Conservation (phyloP, 2,797 vertebrate species). For the Danionella dracula region DNA sequence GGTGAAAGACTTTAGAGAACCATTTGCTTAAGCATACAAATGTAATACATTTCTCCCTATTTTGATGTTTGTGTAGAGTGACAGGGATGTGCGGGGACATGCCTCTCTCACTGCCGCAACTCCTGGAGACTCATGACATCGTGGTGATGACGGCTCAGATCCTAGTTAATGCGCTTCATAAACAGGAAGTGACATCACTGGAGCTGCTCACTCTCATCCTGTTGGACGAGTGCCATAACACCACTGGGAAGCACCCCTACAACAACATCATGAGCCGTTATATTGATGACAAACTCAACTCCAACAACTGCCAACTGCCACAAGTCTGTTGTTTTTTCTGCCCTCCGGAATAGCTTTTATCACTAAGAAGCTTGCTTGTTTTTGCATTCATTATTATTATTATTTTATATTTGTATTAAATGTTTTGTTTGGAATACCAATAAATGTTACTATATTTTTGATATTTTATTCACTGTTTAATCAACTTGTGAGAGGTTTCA, state of each 20-base stretch:
- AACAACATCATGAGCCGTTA: slow-evolving; percentile 70
- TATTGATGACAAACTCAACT: slow-evolving; percentile 61
- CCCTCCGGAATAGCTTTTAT: too few relatives aligned
- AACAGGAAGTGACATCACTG: slow-evolving; percentile 53
- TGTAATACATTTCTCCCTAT: too few relatives aligned
- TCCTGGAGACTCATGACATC: slow-evolving; percentile 63
- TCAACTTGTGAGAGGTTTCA: too few relatives aligned
- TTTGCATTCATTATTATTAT: not conserved
- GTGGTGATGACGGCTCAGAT: slow-evolving; percentile 74
- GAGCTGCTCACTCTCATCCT: slow-evolving; percentile 71
- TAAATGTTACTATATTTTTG: too few relatives aligned
- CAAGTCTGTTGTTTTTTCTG: slow-evolving; percentile 63
- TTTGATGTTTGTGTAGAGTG: slow-evolving; percentile 47
- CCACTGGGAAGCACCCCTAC: slow-evolving; percentile 70
- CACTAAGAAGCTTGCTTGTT: too few relatives aligned
- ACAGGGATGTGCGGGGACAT: slow-evolving; percentile 66
- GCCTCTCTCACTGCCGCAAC: slow-evolving; percentile 46
- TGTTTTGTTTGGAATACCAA: too few relatives aligned
- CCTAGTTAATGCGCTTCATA: slow-evolving; percentile 66
- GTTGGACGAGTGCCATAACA: slow-evolving; percentile 79
- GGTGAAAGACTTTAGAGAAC: too few relatives aligned
- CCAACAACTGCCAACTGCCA: slow-evolving; percentile 46
- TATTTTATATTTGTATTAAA: too few relatives aligned
- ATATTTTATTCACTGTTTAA: too few relatives aligned
- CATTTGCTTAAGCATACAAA: too few relatives aligned